Evolutionary conservation across 2,888 invertebrate genomes (phyloP).

Genomic region (Pilophorus perplexus): DNA sequence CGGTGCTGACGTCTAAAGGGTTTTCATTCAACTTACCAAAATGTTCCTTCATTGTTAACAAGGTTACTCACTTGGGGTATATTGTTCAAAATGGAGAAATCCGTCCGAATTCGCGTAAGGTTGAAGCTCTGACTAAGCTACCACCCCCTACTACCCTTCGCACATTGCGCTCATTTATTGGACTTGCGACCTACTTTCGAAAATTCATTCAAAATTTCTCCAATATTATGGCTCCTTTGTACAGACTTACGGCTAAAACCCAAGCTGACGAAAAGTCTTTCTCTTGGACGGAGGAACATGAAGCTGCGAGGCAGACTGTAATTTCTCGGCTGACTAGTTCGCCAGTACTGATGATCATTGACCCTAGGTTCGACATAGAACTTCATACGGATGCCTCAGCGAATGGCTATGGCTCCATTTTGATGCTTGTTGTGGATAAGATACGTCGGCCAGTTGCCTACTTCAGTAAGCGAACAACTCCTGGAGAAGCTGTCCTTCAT

Average conservation of each 20-base stretch:
- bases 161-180: no score
- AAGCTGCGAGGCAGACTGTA: constrained; percentile 3
- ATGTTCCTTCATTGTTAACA: no score
- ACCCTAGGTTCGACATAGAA: constrained; percentile 7
- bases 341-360: constrained; percentile 20
- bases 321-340: constrained; percentile 10
- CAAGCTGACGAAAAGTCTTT: not conserved
- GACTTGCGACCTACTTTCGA: no score
- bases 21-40: no score
- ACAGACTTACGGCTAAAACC: not conserved
- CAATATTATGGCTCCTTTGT: constrained; percentile 8
- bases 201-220: constrained; percentile 19
- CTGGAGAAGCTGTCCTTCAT: constrained; percentile 11
- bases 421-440: not conserved
- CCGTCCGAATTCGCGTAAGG: not conserved
- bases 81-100: not conserved
- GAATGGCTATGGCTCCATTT: constrained; percentile 6
- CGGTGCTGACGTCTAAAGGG: no score
- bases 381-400: constrained; percentile 18
- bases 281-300: constrained; percentile 4
- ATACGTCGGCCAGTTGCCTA: constrained; percentile 18
- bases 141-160: no score
- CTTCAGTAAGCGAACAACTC: constrained; percentile 10
- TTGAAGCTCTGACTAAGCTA: not conserved
- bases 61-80: not conserved